Evolutionary conservation across 2,113 vertebrate genomes (phyloP).

Genomic region (Nerophis lumbriciformis): DNA sequence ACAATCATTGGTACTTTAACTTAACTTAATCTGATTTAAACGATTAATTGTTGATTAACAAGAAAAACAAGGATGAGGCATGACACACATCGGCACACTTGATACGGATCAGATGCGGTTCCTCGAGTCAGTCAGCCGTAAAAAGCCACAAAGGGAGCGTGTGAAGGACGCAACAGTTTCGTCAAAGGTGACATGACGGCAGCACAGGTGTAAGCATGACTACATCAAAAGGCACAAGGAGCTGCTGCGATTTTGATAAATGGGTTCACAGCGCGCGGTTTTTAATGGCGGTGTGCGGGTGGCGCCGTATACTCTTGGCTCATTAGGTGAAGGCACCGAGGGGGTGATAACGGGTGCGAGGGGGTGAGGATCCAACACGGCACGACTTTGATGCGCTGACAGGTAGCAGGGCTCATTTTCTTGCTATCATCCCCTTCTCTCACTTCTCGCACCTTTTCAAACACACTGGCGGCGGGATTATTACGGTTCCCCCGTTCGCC

Average conservation of each 20-base stretch:
- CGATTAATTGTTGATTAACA: no score
- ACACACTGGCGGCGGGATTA: conserved; percentile 38
- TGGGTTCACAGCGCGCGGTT: conserved; percentile 36
- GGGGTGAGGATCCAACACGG: conserved; percentile 42
- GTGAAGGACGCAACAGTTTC: background rate
- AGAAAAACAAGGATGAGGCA: no score
- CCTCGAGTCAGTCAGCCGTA: background rate
- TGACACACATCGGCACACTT: no score
- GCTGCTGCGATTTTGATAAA: conserved; percentile 38
- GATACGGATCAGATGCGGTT: background rate
- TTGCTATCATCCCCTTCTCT: conserved; percentile 43
- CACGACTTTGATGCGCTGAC: conserved; percentile 58
- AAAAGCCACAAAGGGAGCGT: background rate
- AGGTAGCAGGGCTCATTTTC: conserved; percentile 56
- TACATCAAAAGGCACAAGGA: conserved; percentile 34
- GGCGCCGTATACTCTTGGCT: conserved; percentile 53
- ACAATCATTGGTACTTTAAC: no score
- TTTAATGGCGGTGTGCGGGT: conserved; percentile 40
- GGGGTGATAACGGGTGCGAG: conserved; percentile 55
- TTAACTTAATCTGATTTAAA: no score
- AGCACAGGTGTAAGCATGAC: conserved; percentile 40
- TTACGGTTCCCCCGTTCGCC: conserved; percentile 34
- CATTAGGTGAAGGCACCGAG: conserved; percentile 65
- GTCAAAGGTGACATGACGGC: conserved; percentile 21
- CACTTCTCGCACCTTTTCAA: conserved; percentile 35